Base-by-base conservation (phyloP, 2,113 vertebrate genomes). In the Caranx melampygus region DNA sequence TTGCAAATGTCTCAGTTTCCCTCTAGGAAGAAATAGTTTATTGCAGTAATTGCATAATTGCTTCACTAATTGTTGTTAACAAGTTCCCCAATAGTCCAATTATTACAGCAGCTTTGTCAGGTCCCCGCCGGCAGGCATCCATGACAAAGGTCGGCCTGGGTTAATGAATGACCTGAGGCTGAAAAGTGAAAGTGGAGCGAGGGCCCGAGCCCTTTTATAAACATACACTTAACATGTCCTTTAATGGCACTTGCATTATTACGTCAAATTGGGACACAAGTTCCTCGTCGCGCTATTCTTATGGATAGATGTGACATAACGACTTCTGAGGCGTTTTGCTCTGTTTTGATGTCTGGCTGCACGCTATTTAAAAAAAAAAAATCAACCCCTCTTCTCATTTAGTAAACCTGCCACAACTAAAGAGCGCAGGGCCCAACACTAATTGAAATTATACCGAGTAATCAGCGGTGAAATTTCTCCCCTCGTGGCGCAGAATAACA, bases 61-160 rank as follows among this genome's bases (percentile, higher is more conserved):
- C 92, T 91, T 88, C 92, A 93, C 95, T 95, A 95, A 95, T 95
- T 95, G 94, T 87, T 94, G 93, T 95, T 94, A 95, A 95, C 94
- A 95, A 93, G 92, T 88, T 80, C 78, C 86, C 87, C 84, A 94
- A 94, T 90, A 88, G 87, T 89, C 87, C 89, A 92, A 94, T 95
- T 94, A 94, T 94, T 93, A 85, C 86, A 61, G 85, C 68, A 72
- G 82, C 86, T 75, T 52, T 88, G 89, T 87, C 34, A 33, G 85
- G 76, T 72, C 81, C 84, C 89, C 86, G 81, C 81, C 80, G 82
- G 83, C 88, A 72, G 71, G 86, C 71, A 81, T 88, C 77, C 92
- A 93, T 92, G 72, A 94, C 92, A 95, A 95, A 93, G 86, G 87
- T 35, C 72, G 42, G 55, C 45, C 16, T 3, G 79, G 88, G 92